A percentile compares a stretch with the other conserved stretches of the same genome.
These are phyloP conservation scores for Tetropium fuscum DNA, from an alignment of 2,888 invertebrate genomes.

Conservation along the genomic window DNA sequence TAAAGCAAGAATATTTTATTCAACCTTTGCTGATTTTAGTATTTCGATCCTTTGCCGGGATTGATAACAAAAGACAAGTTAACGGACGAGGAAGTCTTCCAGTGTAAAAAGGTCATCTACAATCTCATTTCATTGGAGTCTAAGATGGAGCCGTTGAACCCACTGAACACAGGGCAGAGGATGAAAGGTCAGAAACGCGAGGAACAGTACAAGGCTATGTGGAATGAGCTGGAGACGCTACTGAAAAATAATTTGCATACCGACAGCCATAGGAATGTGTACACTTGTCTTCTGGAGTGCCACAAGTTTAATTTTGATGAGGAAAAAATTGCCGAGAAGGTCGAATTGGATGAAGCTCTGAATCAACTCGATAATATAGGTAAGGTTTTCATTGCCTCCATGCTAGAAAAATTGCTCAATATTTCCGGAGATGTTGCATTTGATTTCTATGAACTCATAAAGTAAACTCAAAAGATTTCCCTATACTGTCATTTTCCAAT, in stretches of 20 bases:
- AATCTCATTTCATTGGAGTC: slow-evolving; percentile 84
- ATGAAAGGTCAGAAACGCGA: slow-evolving; percentile 75
- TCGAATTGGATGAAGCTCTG: slow-evolving; percentile 73
- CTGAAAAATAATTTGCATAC: slow-evolving; percentile 84
- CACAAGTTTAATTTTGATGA: slow-evolving; percentile 72
- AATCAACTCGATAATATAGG: slow-evolving; percentile 70
- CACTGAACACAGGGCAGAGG: slow-evolving; percentile 77
- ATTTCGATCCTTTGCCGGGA: slow-evolving; percentile 83
- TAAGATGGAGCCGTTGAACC: slow-evolving; percentile 83
- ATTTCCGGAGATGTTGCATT: background rate
- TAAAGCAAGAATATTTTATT: background rate
- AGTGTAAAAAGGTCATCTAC: slow-evolving; percentile 88
- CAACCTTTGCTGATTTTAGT: slow-evolving; percentile 68
- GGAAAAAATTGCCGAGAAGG: slow-evolving; percentile 69
- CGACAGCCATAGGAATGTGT: slow-evolving; percentile 80
- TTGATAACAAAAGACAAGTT: slow-evolving; percentile 86
- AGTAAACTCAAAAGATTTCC: no score
- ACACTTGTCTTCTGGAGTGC: slow-evolving; percentile 86
- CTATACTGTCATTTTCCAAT: no score
- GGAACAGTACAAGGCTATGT: slow-evolving; percentile 91
- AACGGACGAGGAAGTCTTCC: slow-evolving; percentile 86
- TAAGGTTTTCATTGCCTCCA: no score
- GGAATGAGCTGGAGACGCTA: slow-evolving; percentile 89
- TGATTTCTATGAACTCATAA: slow-evolving; percentile 27
- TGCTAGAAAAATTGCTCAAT: no score